These are phyloP conservation scores for Allygus modestus DNA, from an alignment of 2,888 invertebrate genomes.

Conservation along the genomic window DNA sequence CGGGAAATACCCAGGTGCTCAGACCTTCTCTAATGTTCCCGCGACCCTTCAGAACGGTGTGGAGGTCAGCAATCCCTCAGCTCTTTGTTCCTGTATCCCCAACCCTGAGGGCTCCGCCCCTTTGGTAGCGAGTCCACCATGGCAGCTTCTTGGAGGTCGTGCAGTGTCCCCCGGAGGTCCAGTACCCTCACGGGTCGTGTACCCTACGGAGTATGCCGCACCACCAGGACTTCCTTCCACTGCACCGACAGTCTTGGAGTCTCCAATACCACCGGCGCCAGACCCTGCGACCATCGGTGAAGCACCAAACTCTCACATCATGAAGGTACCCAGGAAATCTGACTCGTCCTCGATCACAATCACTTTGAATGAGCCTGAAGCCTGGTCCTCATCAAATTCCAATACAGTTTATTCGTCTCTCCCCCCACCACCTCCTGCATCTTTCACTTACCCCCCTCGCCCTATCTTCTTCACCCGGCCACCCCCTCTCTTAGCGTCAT, in stretches of 20 bases:
- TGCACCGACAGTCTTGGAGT: neutral
- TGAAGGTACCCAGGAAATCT: constrained; percentile 5
- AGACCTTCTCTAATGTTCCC: neutral
- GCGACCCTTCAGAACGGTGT: neutral
- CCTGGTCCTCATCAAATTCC: neutral
- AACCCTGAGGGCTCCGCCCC: neutral
- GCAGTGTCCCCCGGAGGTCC: neutral
- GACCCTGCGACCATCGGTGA: neutral
- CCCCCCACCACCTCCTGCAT: neutral
- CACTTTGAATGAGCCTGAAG: neutral
- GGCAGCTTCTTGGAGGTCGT: neutral
- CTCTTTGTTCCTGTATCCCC: neutral
- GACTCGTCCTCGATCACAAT: constrained; percentile 1
- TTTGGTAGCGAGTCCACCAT: neutral
- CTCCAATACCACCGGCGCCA: neutral
- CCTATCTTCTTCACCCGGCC: neutral
- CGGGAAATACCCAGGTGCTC: neutral
- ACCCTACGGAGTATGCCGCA: neutral
- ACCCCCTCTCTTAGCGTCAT: neutral
- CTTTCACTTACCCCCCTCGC: neutral
- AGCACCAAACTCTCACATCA: neutral
- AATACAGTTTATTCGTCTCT: neutral
- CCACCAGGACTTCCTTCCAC: neutral
- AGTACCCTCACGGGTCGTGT: neutral
- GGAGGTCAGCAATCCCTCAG: neutral